A percentile compares a stretch with the other conserved stretches of the same genome.
Conservation (phyloP, 64 coral and sea anemone genomes). For the Astreopora myriophthalma region DNA sequence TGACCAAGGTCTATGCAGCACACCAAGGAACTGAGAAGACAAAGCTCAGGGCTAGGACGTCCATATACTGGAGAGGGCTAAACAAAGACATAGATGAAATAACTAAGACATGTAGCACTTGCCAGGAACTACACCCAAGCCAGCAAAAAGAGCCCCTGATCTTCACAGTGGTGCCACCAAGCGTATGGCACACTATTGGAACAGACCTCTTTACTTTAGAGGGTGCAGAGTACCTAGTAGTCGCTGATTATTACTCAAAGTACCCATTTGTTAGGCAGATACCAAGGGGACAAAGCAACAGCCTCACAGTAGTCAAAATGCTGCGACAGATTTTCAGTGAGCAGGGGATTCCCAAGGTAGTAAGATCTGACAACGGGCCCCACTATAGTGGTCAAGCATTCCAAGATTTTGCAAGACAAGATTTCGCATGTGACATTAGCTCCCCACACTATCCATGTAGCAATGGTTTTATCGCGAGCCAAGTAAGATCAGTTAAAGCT, state of each 20-base stretch:
- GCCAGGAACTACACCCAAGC: background rate
- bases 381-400: background rate
- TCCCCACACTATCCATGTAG: conserved; percentile 5
- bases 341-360: conserved; percentile 21
- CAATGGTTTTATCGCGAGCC: conserved; percentile 63
- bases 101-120: conserved; percentile 27
- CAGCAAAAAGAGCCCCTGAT: conserved; percentile 29
- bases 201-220: conserved; percentile 44
- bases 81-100: conserved; percentile 43
- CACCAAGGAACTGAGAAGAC: conserved; percentile 36
- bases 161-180: background rate
- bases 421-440: conserved; percentile 30
- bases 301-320: conserved; percentile 15
- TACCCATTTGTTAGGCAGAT: conserved; percentile 45
- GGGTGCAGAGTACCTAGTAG: conserved; percentile 24
- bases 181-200: conserved; percentile 33
- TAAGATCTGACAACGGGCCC: conserved; percentile 51
- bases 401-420: background rate
- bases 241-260: conserved; percentile 54
- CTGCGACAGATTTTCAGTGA: conserved; percentile 62
- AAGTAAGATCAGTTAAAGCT: conserved; percentile 60
- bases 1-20: too few species aligned
- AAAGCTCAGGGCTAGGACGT: conserved; percentile 12
- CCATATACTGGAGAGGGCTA: conserved; percentile 45
- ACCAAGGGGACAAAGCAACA: conserved; percentile 27